These are phyloP conservation scores for Phymorhynchus buccinoides DNA, from an alignment of 1,140 invertebrate genomes.

Conservation along the genomic window DNA sequence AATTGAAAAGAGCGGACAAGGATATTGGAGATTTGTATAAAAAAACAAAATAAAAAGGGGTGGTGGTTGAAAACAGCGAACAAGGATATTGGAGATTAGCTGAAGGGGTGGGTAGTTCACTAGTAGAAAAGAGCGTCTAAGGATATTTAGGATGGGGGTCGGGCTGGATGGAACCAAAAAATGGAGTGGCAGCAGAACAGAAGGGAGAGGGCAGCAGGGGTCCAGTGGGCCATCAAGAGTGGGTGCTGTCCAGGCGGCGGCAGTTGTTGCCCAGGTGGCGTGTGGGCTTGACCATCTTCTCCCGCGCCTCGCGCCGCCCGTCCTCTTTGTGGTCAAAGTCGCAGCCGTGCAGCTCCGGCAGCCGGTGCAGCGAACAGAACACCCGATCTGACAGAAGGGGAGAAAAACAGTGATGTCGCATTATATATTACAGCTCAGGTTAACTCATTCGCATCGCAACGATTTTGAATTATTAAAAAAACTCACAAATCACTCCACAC, in stretches of 20 bases:
- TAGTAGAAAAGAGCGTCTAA: too few species aligned
- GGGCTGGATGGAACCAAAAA: not conserved
- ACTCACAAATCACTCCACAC: not conserved
- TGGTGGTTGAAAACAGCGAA: too few species aligned
- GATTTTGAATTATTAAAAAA: too few species aligned
- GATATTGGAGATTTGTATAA: too few species aligned
- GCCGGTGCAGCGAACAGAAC: constrained; percentile 66
- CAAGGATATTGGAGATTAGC: not conserved
- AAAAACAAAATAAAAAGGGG: too few species aligned
- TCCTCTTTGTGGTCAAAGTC: constrained; percentile 70
- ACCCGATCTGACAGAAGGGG: constrained; percentile 56
- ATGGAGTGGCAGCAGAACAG: not conserved
- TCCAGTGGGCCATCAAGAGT: constrained; percentile 49
- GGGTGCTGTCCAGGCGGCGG: constrained; percentile 62
- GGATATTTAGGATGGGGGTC: not conserved
- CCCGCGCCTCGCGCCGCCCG: constrained; percentile 63
- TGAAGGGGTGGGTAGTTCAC: not conserved
- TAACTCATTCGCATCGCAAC: too few species aligned
- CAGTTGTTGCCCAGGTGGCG: constrained; percentile 67
- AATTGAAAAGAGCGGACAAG: too few species aligned
- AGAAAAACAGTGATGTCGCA: too few species aligned
- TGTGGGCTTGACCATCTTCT: constrained; percentile 69
- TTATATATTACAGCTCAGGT: too few species aligned
- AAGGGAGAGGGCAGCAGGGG: not conserved
- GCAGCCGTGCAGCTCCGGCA: constrained; percentile 68